Percentiles rank a stretch among this genome's conserved stretches.
These are phyloP conservation scores for Centropus bengalensis DNA, from an alignment of 2,113 vertebrate genomes.

Conservation along the genomic window DNA sequence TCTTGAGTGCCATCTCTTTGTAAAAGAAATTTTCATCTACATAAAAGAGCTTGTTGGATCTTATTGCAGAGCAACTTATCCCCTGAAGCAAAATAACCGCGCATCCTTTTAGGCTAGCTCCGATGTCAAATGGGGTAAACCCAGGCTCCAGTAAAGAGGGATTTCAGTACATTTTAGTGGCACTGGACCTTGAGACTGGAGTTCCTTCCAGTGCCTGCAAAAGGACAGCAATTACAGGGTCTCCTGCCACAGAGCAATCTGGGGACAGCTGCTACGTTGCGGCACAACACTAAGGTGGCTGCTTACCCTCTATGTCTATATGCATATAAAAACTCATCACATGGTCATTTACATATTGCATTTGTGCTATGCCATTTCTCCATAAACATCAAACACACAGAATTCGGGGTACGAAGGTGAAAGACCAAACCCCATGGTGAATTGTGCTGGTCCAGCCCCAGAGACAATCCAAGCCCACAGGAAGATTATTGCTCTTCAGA, in stretches of 20 bases:
- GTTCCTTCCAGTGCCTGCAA: background rate
- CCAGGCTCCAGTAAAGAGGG: background rate
- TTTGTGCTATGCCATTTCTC: background rate
- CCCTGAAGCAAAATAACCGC: background rate
- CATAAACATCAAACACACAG: background rate
- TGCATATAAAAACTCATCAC: background rate
- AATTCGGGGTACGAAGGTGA: background rate
- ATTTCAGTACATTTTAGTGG: background rate
- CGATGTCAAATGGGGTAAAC: fast-evolving
- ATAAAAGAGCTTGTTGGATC: background rate
- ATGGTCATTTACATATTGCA: fast-evolving
- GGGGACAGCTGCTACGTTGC: background rate
- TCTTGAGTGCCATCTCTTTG: background rate
- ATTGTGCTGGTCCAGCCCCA: background rate
- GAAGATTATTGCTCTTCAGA: background rate
- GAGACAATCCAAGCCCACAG: background rate
- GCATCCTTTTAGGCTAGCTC: background rate
- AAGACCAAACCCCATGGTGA: background rate
- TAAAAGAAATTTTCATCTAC: background rate
- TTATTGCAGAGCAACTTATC: background rate
- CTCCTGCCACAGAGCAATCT: background rate
- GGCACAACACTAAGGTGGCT: fast-evolving
- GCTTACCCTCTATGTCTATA: background rate
- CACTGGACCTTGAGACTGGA: background rate
- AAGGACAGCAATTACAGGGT: background rate